phyloP scores from a whole-genome alignment of 2,888 invertebrate genomes.

The Cephus pulcher region DNA sequence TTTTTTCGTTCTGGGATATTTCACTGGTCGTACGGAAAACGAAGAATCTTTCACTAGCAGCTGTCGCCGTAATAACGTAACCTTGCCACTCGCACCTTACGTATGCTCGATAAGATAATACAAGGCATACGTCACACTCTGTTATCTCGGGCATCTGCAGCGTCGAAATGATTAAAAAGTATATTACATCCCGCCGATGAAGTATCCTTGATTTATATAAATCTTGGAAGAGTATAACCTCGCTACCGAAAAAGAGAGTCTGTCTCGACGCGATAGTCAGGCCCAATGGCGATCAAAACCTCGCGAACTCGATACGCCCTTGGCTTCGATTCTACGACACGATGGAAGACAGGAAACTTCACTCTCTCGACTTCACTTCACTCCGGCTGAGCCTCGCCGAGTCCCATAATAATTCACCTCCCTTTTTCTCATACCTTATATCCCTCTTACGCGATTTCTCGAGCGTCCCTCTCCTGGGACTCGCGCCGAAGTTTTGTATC shows the following conservation, averaged over 20 bases:
- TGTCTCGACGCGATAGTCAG: neutral
- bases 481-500: neutral
- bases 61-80: neutral
- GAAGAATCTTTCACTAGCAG: neutral
- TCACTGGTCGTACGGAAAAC: neutral
- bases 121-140: neutral
- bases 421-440: neutral
- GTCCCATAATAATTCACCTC: neutral
- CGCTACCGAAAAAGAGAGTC: neutral
- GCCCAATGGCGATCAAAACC: constrained; percentile 2
- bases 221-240: neutral
- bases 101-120: neutral
- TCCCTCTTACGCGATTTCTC: neutral
- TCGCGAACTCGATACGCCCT: constrained; percentile 1
- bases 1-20: neutral
- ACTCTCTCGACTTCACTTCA: neutral
- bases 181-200: neutral
- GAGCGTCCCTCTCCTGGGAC: neutral
- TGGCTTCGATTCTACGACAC: constrained; percentile 2
- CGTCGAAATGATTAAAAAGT: neutral
- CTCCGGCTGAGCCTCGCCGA: neutral
- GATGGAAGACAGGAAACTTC: neutral
- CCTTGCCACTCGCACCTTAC: neutral
- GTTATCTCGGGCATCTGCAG: neutral
- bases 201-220: neutral